Evolutionary conservation across 30 jellyfish, hydroid and myxozoan species (phyloP).

Genomic region (Aurelia aurita): DNA sequence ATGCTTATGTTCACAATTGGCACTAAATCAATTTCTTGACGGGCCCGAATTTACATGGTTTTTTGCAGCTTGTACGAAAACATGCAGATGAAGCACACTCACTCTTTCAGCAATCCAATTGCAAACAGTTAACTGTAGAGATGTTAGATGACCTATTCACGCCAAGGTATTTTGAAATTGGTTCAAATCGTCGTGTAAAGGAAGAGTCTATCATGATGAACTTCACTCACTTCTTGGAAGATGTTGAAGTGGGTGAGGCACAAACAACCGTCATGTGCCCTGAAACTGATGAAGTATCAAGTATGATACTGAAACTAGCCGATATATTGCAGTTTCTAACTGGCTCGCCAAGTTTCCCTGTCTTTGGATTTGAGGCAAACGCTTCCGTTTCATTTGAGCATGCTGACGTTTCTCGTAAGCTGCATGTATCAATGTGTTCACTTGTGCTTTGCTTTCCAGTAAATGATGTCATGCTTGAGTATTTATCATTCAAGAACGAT

Average conservation of each 20-base stretch:
- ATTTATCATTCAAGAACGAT: slow-evolving; percentile 16
- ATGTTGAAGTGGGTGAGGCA: slow-evolving; percentile 31
- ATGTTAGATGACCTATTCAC: slow-evolving; percentile 23
- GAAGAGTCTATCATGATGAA: slow-evolving; percentile 30
- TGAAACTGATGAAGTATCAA: slow-evolving; percentile 20
- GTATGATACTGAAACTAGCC: slow-evolving; percentile 17
- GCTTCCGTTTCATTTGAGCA: slow-evolving; percentile 14
- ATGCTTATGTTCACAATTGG: too few relatives aligned
- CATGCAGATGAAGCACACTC: too few relatives aligned
- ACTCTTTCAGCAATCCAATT: too few relatives aligned
- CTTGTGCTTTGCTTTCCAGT: slow-evolving; percentile 18
- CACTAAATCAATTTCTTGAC: too few relatives aligned
- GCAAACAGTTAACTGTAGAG: neutral
- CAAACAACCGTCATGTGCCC: slow-evolving; percentile 28
- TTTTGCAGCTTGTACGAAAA: too few relatives aligned
- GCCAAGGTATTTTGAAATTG: slow-evolving; percentile 22
- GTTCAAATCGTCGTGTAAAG: slow-evolving; percentile 28
- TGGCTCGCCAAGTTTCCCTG: slow-evolving; percentile 17
- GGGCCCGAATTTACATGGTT: too few relatives aligned
- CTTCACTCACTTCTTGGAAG: slow-evolving; percentile 34
- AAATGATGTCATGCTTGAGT: slow-evolving; percentile 21
- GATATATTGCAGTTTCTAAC: slow-evolving; percentile 20
- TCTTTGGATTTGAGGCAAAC: slow-evolving; percentile 10
- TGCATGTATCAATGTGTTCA: slow-evolving; percentile 18
- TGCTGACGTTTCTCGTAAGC: slow-evolving; percentile 29